phyloP scores from a whole-genome alignment of 2,888 invertebrate species.

The Hirtodrosophila histrioides region DNA sequence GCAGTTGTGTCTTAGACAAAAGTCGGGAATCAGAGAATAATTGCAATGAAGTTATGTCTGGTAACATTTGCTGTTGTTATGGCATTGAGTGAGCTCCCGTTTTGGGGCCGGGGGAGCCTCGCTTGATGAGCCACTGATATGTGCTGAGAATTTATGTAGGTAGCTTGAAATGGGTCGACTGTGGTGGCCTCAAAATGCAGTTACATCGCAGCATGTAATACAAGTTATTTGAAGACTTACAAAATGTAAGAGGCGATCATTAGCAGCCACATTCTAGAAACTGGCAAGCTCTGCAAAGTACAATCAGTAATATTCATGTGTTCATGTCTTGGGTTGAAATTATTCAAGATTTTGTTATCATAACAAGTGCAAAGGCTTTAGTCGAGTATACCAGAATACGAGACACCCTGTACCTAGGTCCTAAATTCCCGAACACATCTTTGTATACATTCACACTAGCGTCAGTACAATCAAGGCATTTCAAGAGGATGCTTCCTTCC shows the following conservation, averaged over 20 bases:
- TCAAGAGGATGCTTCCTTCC: no score
- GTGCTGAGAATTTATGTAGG: slow-evolving; percentile 45
- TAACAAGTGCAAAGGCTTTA: no score
- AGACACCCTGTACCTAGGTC: no score
- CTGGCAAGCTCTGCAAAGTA: no score
- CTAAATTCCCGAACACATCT: no score
- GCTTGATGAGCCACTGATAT: slow-evolving; percentile 26
- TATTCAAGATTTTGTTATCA: no score
- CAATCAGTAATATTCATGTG: no score
- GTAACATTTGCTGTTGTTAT: slow-evolving; percentile 39
- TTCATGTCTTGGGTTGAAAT: no score
- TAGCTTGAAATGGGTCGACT: slow-evolving; percentile 48
- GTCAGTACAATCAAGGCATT: no score
- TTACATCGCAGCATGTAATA: slow-evolving; percentile 12
- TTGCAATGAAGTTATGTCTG: slow-evolving; percentile 65
- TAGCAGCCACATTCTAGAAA: neutral
- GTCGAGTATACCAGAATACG: no score
- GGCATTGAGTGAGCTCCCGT: slow-evolving; percentile 31
- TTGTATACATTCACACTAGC: no score
- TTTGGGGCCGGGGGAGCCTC: neutral
- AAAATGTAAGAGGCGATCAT: slow-evolving; percentile 12
- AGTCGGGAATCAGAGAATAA: slow-evolving; percentile 51
- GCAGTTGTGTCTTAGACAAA: slow-evolving; percentile 29
- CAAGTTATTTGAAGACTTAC: slow-evolving; percentile 20
- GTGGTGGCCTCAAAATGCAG: slow-evolving; percentile 29